Conservation (phyloP, 2,888 invertebrate species). For the Oscheius sp. region DNA sequence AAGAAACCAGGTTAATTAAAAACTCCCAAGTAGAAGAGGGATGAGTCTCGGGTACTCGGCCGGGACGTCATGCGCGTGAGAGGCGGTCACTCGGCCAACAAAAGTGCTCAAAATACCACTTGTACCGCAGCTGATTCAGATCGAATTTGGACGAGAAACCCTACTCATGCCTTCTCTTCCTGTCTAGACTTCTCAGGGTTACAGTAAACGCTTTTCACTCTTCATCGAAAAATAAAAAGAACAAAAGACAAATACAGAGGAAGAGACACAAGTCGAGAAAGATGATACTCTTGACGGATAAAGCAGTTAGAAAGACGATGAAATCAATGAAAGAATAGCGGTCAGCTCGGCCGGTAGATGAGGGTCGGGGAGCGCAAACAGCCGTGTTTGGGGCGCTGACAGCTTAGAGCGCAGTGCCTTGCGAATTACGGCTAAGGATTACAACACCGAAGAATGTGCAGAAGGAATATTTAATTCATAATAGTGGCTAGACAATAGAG, state of each 20-base stretch:
- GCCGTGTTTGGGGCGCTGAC: conserved; percentile 28
- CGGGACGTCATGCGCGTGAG: conserved; percentile 18
- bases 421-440: conserved; percentile 29
- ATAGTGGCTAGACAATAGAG: no score
- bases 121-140: conserved; percentile 14
- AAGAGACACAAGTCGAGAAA: neutral
- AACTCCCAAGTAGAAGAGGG: neutral
- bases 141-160: neutral
- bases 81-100: conserved; percentile 25
- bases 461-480: neutral
- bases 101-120: conserved; percentile 27
- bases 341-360: conserved; percentile 25
- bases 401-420: conserved; percentile 20
- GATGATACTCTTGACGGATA: neutral
- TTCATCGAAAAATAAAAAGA: no score
- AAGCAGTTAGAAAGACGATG: conserved; percentile 1
- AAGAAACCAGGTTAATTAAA: neutral
- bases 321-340: conserved; percentile 20
- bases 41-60: conserved; percentile 3
- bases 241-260: neutral
- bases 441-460: no score
- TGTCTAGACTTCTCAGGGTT: no score
- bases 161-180: no score
- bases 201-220: no score
- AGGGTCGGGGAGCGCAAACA: conserved; percentile 28